Conservation (phyloP, 1,140 invertebrate genomes). For the Aphis gossypii region DNA sequence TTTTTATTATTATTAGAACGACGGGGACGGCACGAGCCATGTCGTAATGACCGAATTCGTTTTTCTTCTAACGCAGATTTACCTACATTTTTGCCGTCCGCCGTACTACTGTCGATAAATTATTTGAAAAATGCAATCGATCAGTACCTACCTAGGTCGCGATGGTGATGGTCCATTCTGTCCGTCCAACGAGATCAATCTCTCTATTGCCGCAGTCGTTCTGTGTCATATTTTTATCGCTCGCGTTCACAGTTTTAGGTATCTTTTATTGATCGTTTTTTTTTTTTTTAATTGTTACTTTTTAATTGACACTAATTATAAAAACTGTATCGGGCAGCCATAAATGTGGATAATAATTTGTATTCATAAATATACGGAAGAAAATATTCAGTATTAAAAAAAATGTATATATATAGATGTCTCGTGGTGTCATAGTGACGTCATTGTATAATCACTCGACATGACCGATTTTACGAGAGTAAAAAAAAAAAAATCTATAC, state of each 20-base stretch:
- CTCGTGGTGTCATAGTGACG: too few relatives aligned
- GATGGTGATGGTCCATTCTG: neutral
- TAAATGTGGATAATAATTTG: too few relatives aligned
- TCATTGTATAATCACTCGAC: neutral
- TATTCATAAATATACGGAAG: too few relatives aligned
- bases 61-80: neutral
- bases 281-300: too few relatives aligned
- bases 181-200: neutral
- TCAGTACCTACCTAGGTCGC: neutral
- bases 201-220: too few relatives aligned
- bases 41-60: neutral
- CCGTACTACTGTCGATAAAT: neutral
- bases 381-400: too few relatives aligned
- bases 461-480: neutral
- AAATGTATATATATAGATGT: too few relatives aligned
- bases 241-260: too few relatives aligned
- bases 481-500: constrained; percentile 14
- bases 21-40: neutral
- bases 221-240: too few relatives aligned
- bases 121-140: neutral
- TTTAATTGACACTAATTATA: too few relatives aligned
- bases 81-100: neutral
- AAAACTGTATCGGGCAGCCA: too few relatives aligned
- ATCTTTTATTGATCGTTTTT: too few relatives aligned
- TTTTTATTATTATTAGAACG: neutral